These are phyloP conservation scores for Falco biarmicus DNA, from an alignment of 2,797 vertebrate genomes.

Conservation along the genomic window DNA sequence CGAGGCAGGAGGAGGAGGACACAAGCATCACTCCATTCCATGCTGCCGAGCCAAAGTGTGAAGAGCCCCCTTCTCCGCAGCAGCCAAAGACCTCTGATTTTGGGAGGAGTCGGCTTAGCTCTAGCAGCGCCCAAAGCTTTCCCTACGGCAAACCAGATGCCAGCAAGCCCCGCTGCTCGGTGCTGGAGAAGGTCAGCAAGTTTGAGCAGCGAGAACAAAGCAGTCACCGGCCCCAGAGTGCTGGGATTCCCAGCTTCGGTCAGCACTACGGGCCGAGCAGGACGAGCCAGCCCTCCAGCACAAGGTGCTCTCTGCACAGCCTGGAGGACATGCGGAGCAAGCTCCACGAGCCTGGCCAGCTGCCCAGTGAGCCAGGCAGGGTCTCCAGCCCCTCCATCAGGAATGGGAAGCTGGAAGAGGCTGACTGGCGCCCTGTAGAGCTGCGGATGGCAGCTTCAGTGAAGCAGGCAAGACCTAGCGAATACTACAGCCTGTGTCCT, in stretches of 20 bases:
- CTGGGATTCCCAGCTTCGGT: neutral
- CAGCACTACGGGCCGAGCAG: conserved; percentile 17
- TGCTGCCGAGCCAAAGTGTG: neutral
- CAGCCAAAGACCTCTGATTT: conserved; percentile 70
- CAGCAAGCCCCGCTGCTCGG: conserved; percentile 80
- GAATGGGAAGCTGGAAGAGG: conserved; percentile 52
- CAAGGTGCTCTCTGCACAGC: conserved; percentile 60
- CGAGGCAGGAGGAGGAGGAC: conserved; percentile 66
- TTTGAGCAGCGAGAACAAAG: conserved; percentile 88
- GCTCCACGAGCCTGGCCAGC: conserved; percentile 46
- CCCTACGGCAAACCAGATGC: conserved; percentile 59
- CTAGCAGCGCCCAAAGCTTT: conserved; percentile 62
- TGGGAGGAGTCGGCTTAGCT: conserved; percentile 80
- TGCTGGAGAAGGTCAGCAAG: conserved; percentile 90
- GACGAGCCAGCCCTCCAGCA: conserved; percentile 19
- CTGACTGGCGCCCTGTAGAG: conserved; percentile 68
- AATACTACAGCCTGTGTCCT: conserved; percentile 33
- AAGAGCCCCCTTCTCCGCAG: conserved; percentile 26
- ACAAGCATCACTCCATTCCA: conserved; percentile 6
- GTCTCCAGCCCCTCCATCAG: conserved; percentile 11
- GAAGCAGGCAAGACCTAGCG: conserved; percentile 42
- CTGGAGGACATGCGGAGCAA: conserved; percentile 78
- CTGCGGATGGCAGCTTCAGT: neutral
- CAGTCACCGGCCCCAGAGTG: conserved; percentile 73
- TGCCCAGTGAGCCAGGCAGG: neutral